Percentiles rank a stretch among this genome's conserved stretches.
Conservation (phyloP, 2,888 invertebrate species). For the Volucella inflata region DNA sequence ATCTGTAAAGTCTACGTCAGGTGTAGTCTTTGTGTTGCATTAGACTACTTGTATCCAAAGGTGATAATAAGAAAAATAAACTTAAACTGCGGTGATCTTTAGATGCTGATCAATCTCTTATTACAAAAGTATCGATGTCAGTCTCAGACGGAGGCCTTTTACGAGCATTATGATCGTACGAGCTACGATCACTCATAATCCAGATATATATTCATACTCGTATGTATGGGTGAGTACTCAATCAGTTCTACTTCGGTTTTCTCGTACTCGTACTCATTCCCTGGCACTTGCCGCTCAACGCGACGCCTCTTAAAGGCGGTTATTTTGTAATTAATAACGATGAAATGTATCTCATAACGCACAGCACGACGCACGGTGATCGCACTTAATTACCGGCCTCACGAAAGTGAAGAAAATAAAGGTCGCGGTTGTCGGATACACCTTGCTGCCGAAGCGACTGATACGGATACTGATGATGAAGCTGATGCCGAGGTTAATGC, state of each 20-base stretch:
- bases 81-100: constrained; percentile 19
- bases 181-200: background rate
- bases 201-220: background rate
- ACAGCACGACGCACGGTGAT: constrained; percentile 33
- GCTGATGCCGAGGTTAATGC: too few relatives aligned
- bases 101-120: constrained; percentile 19
- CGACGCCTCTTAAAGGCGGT: constrained; percentile 15
- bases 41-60: constrained; percentile 14
- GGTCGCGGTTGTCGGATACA: constrained; percentile 43
- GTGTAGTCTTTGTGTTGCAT: constrained; percentile 35
- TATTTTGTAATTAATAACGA: constrained; percentile 53
- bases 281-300: background rate
- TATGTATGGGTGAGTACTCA: background rate
- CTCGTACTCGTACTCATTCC: constrained; percentile 1
- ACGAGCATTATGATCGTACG: background rate
- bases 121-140: constrained; percentile 36
- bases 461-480: background rate
- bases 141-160: constrained; percentile 4
- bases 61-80: background rate
- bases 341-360: constrained; percentile 62
- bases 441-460: constrained; percentile 25
- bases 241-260: background rate
- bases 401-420: constrained; percentile 62
- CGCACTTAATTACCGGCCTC: constrained; percentile 50
- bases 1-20: constrained; percentile 38